phyloP scores from a whole-genome alignment of 2,113 vertebrate species.

The Felis chaus region DNA sequence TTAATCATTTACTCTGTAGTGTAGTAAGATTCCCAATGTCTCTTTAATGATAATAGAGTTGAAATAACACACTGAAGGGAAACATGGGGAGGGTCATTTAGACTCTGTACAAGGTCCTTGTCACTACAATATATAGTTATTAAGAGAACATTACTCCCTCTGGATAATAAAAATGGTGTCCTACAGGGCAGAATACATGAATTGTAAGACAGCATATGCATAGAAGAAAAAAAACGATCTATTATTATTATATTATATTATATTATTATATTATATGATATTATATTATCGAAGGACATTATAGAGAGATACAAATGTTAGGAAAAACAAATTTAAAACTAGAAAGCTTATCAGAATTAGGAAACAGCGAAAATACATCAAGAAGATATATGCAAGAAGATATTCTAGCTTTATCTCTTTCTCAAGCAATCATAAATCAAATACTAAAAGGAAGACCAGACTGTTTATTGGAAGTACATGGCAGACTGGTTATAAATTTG shows the following conservation, averaged over 20 bases:
- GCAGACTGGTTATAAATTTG: conserved; percentile 54
- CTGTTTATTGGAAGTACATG: conserved; percentile 22
- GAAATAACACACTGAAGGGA: background rate
- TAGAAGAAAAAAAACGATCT: background rate
- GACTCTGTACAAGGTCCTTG: background rate
- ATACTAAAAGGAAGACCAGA: conserved; percentile 41
- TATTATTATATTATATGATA: too few relatives aligned
- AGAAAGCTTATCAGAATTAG: background rate
- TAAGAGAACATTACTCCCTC: background rate
- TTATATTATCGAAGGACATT: background rate
- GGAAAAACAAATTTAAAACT: background rate
- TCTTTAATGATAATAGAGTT: background rate
- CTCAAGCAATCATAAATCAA: conserved; percentile 59
- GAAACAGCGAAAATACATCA: conserved; percentile 13
- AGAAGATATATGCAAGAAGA: background rate
- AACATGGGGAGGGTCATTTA: background rate
- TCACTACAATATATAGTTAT: background rate
- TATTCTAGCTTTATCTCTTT: background rate
- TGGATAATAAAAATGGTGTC: background rate
- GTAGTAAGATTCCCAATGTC: background rate
- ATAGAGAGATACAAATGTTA: background rate
- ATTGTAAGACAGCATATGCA: background rate
- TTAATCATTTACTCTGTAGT: background rate
- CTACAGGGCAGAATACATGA: background rate
- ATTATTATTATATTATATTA: too few relatives aligned